Base-by-base conservation (phyloP, 2,888 invertebrate species). In the Mythimna pallens region DNA sequence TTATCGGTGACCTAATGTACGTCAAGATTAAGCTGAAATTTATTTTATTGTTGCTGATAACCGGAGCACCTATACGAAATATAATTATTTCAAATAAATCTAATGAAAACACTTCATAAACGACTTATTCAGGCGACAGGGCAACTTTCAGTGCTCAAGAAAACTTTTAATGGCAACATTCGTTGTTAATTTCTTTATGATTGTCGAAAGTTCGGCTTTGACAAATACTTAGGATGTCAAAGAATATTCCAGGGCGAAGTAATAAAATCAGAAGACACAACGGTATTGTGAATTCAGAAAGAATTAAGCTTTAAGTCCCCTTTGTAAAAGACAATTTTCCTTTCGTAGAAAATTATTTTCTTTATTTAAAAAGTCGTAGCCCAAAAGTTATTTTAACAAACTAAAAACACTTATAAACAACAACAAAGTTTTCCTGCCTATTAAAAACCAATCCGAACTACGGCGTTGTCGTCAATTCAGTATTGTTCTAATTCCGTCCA, bases 401-500 rank as follows among this genome's bases (percentile, higher is more conserved):
- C 54, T 34, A 71, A 59, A 61, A 72, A 73, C 61, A 78, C 74
- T 36, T 65, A 63, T 47, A 78, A 75, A 65, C 70, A 70, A 57
- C 50, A 65, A 73, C 43, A 73, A 79, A 79, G 65, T 79, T 72
- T 63, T 10, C 65, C 36, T 54, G 6, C 54, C 58, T 50, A 70
- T 78, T 75, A 70, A 63, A 79, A 75, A 57, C 58, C 36, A 70
- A 70, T 65, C 25, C 25, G 40, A 62, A 69, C 52, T 64, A 71
- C 70, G 64, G 62, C 71, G 66, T 75, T 73, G 57, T 76, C 78
- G 54, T 70, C 72, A 73, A 74, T 75, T 67, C 68, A 59, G 78
- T 79, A 83, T 86, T 86, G 85, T 86, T 74, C 86, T 77, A 81
- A 85, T 80, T 80, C 64, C 70, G 64, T 70, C 78, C 79, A 83